Evolutionary conservation across 1,140 invertebrate species (phyloP).

Genomic region (honey bee (Apis mellifera)): DNA sequence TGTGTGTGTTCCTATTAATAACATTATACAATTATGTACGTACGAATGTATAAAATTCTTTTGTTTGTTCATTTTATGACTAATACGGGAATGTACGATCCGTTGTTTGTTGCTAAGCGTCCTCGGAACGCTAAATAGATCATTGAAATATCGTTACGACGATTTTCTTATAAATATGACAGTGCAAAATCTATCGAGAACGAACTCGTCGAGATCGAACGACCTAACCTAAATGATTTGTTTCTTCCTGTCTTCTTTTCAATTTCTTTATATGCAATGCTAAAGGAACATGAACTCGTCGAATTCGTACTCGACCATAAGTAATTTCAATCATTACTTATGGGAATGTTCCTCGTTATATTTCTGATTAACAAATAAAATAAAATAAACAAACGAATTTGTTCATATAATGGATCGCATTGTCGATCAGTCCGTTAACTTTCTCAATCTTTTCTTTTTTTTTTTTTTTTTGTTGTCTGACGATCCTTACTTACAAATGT

Average conservation of each 20-base stretch:
- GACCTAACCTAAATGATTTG: no score
- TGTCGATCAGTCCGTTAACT: conserved; percentile 3
- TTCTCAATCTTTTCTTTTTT: not conserved
- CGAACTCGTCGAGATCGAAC: conserved; percentile 10
- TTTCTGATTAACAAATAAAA: conserved; percentile 41
- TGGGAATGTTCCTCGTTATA: conserved; percentile 52
- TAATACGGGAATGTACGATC: conserved; percentile 73
- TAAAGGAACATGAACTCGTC: conserved; percentile 1
- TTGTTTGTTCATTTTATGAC: conserved; percentile 64
- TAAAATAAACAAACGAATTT: conserved; percentile 37
- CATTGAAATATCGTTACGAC: conserved; percentile 63
- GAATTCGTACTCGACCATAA: conserved; percentile 49
- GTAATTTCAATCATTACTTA: conserved; percentile 47
- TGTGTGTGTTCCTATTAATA: conserved; percentile 56
- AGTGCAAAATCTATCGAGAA: conserved; percentile 46
- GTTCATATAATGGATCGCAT: conserved; percentile 37
- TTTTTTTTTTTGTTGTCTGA: not conserved
- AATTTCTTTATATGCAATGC: not conserved
- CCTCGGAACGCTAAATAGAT: conserved; percentile 27
- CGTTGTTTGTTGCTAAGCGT: conserved; percentile 55
- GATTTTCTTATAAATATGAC: conserved; percentile 65
- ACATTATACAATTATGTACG: conserved; percentile 72
- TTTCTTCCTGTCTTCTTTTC: not conserved
- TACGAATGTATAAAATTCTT: conserved; percentile 79
- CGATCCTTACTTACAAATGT: conserved; percentile 29